Conservation (phyloP, 2,797 vertebrate genomes). For the Sebastes matsubarae region DNA sequence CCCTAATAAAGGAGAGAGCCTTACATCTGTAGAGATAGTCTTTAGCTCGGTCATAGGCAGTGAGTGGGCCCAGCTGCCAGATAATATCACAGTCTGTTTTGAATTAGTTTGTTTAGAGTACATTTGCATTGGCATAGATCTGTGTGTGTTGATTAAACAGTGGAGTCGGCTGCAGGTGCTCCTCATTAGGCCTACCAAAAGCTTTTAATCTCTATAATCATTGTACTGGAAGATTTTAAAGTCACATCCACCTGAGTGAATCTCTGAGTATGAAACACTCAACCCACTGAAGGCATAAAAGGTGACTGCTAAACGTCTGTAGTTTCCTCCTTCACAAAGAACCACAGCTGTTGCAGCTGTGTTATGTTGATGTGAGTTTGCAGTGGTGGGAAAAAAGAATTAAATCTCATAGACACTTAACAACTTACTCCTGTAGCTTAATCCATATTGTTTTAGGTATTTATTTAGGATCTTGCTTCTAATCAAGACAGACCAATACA, state of each 20-base stretch:
- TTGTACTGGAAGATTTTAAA: neutral
- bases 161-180: slow-evolving; percentile 1
- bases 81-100: slow-evolving; percentile 13
- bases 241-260: neutral
- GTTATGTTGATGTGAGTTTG: neutral
- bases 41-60: neutral
- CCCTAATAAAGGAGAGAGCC: neutral
- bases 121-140: slow-evolving; percentile 18
- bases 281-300: neutral
- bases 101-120: slow-evolving; percentile 22
- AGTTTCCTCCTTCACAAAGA: neutral
- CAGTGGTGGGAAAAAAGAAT: neutral
- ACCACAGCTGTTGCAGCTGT: neutral
- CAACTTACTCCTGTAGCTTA: neutral
- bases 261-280: neutral
- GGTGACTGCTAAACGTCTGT: neutral
- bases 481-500: neutral
- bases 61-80: slow-evolving; percentile 1
- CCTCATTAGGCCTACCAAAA: neutral
- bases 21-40: neutral
- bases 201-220: neutral
- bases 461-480: neutral
- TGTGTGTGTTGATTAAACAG: slow-evolving; percentile 11
- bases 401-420: neutral
- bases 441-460: neutral